Base-by-base conservation (phyloP, 2,888 invertebrate species). In the Cheilosia urbana region DNA sequence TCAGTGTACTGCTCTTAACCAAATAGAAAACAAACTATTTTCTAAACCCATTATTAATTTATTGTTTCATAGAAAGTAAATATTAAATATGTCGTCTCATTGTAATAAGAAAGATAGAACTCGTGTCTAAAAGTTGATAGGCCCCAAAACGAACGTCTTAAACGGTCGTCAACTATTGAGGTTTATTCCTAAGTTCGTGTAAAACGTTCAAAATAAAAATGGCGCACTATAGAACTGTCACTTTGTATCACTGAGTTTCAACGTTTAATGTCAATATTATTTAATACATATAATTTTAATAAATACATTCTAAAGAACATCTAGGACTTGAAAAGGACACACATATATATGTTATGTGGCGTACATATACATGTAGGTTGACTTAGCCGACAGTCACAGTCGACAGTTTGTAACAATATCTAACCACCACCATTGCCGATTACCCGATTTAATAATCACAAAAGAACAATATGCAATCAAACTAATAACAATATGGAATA, bases 391-490 rank as follows among this genome's bases (percentile, higher is more conserved):
- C 51, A 51, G 51, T 24, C 11, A 24, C 51, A 49, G 15, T 53
- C 24, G 13, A n/a, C 27, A 15, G 15, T 30, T 24, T 24, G 13
- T 51, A 51, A 27, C 13, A 51, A 51, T 27, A 51, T 51, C 24
- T 24, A 24, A 24, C 51, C 51, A 51, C 51, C 51, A 27, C 24
- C 21, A 51, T 51, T 51, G 13, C 51, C 51, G 24, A 24, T 51
- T 51, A 51, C 27, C 24, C 24, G 24, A 55, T 30, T 34, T 55
- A 17, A 17, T 30, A 34, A 57, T 15, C n/a, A 17, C 49, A 65
- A 53, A 66, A 40, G n/a, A 19, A 49, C n/a, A 63, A 47, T 24
- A 63, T 69, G 45, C 37, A 68, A 68, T 45, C 19, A 55, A 68
- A 42, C 0, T 55, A 69, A 55, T 34, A 51, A 55, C 55, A 55